Percentiles rank a stretch among this genome's conserved stretches.
phyloP scores from a whole-genome alignment of 30 jellyfish, hydroid and myxozoan genomes.

The Aurelia aurita region DNA sequence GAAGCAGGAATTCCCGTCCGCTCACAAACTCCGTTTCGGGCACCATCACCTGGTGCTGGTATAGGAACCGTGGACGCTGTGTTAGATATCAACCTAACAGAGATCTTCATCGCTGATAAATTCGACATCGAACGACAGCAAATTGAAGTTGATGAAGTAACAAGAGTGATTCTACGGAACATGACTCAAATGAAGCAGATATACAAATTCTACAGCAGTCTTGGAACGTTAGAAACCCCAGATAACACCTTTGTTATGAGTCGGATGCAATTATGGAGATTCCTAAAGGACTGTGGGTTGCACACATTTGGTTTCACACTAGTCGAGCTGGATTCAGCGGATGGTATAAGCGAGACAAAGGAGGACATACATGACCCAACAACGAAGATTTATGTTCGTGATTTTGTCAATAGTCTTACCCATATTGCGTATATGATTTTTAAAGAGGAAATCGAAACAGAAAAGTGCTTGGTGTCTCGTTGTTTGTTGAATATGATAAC shows the following conservation, averaged over 20 bases:
- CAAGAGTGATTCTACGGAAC: conserved; percentile 51
- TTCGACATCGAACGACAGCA: conserved; percentile 82
- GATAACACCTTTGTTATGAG: conserved; percentile 87
- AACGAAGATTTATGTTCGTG: conserved; percentile 69
- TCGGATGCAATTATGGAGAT: conserved; percentile 79
- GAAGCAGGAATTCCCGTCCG: conserved; percentile 81
- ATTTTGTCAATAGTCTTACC: conserved; percentile 64
- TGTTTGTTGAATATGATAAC: conserved; percentile 67
- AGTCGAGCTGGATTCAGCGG: conserved; percentile 47
- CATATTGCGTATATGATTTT: conserved; percentile 57
- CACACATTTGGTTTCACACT: conserved; percentile 68
- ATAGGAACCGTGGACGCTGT: conserved; percentile 62
- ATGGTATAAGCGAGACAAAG: conserved; percentile 24
- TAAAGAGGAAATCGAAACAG: conserved; percentile 22
- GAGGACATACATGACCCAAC: conserved; percentile 54
- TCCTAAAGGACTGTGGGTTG: conserved; percentile 77
- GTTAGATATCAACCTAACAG: conserved; percentile 72
- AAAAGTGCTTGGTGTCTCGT: conserved; percentile 14
- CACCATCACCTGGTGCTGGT: conserved; percentile 46
- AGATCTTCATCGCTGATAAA: conserved; percentile 38
- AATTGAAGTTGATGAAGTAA: conserved; percentile 65
- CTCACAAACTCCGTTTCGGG: conserved; percentile 65
- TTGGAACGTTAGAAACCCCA: conserved; percentile 59
- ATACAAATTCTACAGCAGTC: conserved; percentile 89
- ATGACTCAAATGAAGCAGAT: conserved; percentile 75